Base-by-base conservation (phyloP, 1,140 invertebrate genomes). In the Xylocopa sonorina region DNA sequence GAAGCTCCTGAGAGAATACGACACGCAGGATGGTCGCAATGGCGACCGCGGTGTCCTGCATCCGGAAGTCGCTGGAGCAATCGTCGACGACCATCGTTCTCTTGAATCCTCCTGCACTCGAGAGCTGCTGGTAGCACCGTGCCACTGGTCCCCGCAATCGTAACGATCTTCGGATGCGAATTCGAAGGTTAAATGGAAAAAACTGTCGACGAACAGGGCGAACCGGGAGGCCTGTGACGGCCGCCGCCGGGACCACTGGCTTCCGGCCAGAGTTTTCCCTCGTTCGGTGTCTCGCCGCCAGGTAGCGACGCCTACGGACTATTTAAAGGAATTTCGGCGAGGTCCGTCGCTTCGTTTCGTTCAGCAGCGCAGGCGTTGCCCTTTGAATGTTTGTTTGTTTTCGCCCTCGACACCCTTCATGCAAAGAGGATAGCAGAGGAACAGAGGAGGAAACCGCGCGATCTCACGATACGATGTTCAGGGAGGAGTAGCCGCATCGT, bases 351-450 rank as follows among this genome's bases (percentile, higher is more conserved):
- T 92, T 93, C 92, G 91, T 92, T 91, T 92, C 89, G 91, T 91
- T 90, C 89, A 90, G 91, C 90, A 92, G 89, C 91, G 90, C 91
- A 92, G 90, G 89, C 91, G 91, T 92, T 92, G 91, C 87, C 89
- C 85, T 87, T 87, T 88, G 83, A 87, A 85, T 88, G 83, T 86
- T 86, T 90, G 84, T 90, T 83, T 89, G 53, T 83, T 87, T 79
- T 79, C 55, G 63, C 34, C 74, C 74, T 83, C 64, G 38, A 71
- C 72, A 72, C 68, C 79, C 81, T 83, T 67, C 66, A 83, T 85
- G 83, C 78, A 86, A 76, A 74, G 77, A 85, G 58, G 69, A 55
- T 43, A 75, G 3, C 32, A 32, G 6, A 69, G 3, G 67, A 66
- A 21, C 3, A 69, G 46, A 43, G 38, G 38, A 64, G 38, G 38